Conservation (phyloP, 2,113 vertebrate genomes). For the Arenaria interpres region DNA sequence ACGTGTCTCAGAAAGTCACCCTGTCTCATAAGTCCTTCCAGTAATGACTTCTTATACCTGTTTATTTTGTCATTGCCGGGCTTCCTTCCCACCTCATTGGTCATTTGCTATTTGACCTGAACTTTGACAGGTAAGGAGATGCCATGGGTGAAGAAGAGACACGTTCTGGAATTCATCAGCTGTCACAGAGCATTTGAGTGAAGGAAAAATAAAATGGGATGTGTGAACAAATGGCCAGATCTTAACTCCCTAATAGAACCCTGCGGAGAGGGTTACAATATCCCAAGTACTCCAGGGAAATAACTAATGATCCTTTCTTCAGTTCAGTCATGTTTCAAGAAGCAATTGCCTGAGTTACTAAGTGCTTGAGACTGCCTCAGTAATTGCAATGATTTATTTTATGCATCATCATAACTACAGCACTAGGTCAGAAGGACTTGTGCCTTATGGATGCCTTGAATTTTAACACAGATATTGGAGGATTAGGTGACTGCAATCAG, state of each 20-base stretch:
- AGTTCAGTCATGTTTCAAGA: conserved; percentile 58
- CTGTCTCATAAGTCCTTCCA: neutral
- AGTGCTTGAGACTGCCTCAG: conserved; percentile 45
- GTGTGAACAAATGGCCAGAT: conserved; percentile 27
- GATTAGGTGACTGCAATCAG: neutral
- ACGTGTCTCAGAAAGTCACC: neutral
- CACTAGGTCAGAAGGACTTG: conserved; percentile 21
- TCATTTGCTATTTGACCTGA: neutral
- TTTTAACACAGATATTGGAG: neutral
- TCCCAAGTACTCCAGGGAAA: conserved; percentile 49
- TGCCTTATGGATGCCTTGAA: conserved; percentile 14
- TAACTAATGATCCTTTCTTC: conserved; percentile 58
- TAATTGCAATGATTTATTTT: conserved; percentile 63
- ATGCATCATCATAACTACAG: conserved; percentile 32
- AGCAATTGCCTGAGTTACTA: conserved; percentile 28
- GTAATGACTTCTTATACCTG: neutral
- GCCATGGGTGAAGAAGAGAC: neutral
- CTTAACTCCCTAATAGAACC: conserved; percentile 45
- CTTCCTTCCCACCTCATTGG: neutral
- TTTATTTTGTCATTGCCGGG: neutral
- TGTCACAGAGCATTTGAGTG: neutral
- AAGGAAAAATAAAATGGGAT: conserved; percentile 9
- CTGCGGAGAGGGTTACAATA: conserved; percentile 38
- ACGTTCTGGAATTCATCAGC: neutral
- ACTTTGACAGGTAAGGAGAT: neutral